Base-by-base conservation (phyloP, 2,113 vertebrate genomes). In the Mormoops blainvillei region DNA sequence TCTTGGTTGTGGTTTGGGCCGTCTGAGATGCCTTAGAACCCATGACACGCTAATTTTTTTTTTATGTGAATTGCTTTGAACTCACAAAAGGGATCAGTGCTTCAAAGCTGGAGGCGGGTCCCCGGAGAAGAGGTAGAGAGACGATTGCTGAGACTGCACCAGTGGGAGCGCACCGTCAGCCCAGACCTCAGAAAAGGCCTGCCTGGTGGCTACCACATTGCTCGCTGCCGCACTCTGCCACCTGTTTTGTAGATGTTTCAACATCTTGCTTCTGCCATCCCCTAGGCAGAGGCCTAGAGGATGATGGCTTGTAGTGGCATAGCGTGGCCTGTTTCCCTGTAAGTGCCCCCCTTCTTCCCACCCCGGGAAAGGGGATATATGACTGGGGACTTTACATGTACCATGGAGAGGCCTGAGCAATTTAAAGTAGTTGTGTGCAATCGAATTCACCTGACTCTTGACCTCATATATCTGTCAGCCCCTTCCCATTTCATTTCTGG, bases 401-500 rank as follows among this genome's bases (percentile, higher is more conserved):
- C 31, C 20, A 4, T 33, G 50, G 36, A 96, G 52, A 80, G 43
- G 33, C 4, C 71, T 73, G 54, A 95, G 58, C 43, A 54, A 43
- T 89, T 88, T 89, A 48, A 36, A 94, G 36, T 71, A 67, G 82
- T 88, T 38, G n/a, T 38, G 38, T 74, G 61, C 63, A 89, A 24
- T 86, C 38, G 14, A 84, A 41, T 87, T 56, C 19, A 10, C 10
- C 19, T 81, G 89, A 97, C 86, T 71, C 54, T 87, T 96, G 76
- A 71, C 50, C 73, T 91, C 73, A 80, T 14, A 6, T 93, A 86
- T 81, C 77, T 89, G 36, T 48, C 61, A 22, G n/a, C 81, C 33
- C 41, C 19, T 96, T 71, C 50, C 7, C 41, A 54, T 87, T 96
- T 97, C 18, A 70, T 71, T 91, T 95, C 73, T 95, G 87, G 61